Percentiles rank a stretch among this genome's conserved stretches.
Evolutionary conservation across 2,888 invertebrate species (phyloP).

Genomic region (Dione juno): DNA sequence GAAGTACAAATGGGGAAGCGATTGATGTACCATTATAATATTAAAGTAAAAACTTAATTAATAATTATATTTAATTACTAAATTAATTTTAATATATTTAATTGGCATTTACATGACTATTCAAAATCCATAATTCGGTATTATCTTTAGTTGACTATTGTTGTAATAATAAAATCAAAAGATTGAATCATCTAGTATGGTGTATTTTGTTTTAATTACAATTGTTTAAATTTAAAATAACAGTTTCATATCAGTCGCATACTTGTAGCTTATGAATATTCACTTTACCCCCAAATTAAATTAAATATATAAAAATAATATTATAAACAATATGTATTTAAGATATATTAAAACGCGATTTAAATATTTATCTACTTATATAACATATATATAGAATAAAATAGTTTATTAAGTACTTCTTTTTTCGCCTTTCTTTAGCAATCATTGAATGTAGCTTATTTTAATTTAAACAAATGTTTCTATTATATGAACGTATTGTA

Average conservation of each 20-base stretch:
- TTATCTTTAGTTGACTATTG: too few species aligned
- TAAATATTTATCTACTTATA: conserved; percentile 10
- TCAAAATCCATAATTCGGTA: too few species aligned
- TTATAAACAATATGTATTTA: conserved; percentile 22
- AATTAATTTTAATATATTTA: too few species aligned
- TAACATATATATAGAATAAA: not conserved
- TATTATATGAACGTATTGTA: not conserved
- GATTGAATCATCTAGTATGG: too few species aligned
- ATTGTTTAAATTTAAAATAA: not conserved
- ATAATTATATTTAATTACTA: too few species aligned
- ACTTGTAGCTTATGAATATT: conserved; percentile 31
- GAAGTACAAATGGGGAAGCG: conserved; percentile 11
- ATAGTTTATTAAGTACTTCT: not conserved
- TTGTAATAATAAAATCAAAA: too few species aligned
- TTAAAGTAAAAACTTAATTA: too few species aligned
- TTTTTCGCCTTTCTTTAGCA: not conserved
- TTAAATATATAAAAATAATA: conserved; percentile 20
- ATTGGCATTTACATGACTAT: too few species aligned
- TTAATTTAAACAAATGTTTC: not conserved
- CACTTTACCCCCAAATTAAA: conserved; percentile 27
- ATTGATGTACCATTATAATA: conserved; percentile 8
- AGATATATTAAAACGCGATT: conserved; percentile 12
- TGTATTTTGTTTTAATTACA: not conserved
- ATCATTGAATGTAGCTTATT: conserved; percentile 8
- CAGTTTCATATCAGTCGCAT: conserved; percentile 29